Conservation (phyloP, 37 sponge, comb jelly and placozoan genomes). For the Petrosia ficiformis region DNA sequence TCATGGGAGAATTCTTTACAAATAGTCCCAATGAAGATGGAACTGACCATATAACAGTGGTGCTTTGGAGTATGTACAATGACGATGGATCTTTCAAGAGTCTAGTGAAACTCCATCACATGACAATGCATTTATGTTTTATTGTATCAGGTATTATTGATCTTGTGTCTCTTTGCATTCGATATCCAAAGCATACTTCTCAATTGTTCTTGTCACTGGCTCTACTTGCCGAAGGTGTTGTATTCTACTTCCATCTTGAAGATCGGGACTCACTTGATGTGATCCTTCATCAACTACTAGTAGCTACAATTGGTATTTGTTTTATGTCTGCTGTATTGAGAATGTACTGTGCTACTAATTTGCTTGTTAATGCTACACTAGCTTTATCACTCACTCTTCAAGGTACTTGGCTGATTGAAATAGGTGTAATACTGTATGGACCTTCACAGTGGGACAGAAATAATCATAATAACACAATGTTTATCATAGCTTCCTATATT, state of each 20-base stretch:
- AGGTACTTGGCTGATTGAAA: slow-evolving; percentile 66
- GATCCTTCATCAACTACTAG: slow-evolving; percentile 28
- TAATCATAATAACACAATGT: slow-evolving; percentile 1
- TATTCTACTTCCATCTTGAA: slow-evolving; percentile 48
- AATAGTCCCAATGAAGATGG: neutral
- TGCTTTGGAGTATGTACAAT: slow-evolving; percentile 4
- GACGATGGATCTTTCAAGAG: slow-evolving; percentile 11
- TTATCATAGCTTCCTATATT: neutral
- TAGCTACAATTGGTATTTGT: slow-evolving; percentile 21
- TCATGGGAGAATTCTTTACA: slow-evolving; percentile 30
- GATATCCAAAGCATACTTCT: slow-evolving; percentile 31
- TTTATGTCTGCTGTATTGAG: slow-evolving; percentile 25
- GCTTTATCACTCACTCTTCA: slow-evolving; percentile 33
- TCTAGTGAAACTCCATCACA: slow-evolving; percentile 43
- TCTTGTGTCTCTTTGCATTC: slow-evolving; percentile 8
- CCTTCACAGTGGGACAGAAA: neutral
- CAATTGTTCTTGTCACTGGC: slow-evolving; percentile 37
- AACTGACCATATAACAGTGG: neutral
- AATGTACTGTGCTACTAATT: slow-evolving; percentile 17
- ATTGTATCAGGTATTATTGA: slow-evolving; percentile 61
- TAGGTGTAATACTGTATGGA: slow-evolving; percentile 25
- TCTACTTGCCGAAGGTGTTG: slow-evolving; percentile 42
- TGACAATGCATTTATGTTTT: slow-evolving; percentile 54
- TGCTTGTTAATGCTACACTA: slow-evolving; percentile 37
- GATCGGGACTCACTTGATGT: slow-evolving; percentile 29